phyloP scores from a whole-genome alignment of 1,140 invertebrate genomes.

The Chrysoperla carnea region DNA sequence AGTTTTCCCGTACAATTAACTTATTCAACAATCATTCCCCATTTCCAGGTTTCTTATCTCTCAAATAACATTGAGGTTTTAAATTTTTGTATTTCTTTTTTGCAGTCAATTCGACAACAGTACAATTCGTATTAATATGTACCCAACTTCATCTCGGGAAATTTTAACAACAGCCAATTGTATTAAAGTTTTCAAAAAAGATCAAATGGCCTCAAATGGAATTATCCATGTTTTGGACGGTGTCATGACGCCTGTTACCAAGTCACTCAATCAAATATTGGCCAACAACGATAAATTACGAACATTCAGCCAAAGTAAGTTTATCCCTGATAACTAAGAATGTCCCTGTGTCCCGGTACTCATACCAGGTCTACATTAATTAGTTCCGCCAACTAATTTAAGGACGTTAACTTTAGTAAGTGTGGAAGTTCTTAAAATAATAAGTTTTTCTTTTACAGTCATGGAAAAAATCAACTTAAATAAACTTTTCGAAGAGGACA shows the following conservation, averaged over 20 bases:
- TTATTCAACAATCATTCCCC: too few species aligned
- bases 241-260: slow-evolving; percentile 33
- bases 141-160: slow-evolving; percentile 24
- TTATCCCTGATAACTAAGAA: too few species aligned
- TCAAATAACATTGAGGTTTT: too few species aligned
- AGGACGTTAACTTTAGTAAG: too few species aligned
- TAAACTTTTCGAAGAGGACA: slow-evolving; percentile 26
- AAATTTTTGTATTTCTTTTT: too few species aligned
- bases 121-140: slow-evolving; percentile 40
- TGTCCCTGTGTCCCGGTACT: too few species aligned
- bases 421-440: too few species aligned
- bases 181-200: slow-evolving; percentile 25
- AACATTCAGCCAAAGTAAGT: slow-evolving; percentile 18
- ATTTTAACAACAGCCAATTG: slow-evolving; percentile 33
- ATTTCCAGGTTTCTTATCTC: too few species aligned
- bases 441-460: slow-evolving; percentile 9
- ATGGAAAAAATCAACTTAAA: slow-evolving; percentile 30
- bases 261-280: slow-evolving; percentile 24
- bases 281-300: slow-evolving; percentile 14
- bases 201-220: slow-evolving; percentile 40
- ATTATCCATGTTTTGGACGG: slow-evolving; percentile 46
- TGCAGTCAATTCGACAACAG: slow-evolving; percentile 27
- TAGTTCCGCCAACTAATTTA: too few species aligned
- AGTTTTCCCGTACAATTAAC: background rate
- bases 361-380: too few species aligned